Base-by-base conservation (phyloP, 2,797 vertebrate species). In the Nannoperca obscura region DNA sequence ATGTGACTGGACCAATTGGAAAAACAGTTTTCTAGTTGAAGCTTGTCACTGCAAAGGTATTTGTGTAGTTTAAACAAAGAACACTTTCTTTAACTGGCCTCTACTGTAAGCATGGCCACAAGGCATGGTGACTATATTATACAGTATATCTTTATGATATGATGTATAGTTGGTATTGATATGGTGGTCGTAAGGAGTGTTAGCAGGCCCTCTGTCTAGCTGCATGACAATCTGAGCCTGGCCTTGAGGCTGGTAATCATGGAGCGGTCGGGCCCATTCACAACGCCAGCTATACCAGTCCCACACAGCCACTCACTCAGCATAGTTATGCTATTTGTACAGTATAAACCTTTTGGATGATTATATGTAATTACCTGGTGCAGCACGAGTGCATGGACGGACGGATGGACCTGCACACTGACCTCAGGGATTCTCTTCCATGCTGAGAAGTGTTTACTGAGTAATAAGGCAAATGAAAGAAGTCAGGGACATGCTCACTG, bases 321-420 rank as follows among this genome's bases (percentile, higher is more conserved):
- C 83, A 74, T 80, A 90, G 86, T 88, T 85, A 76, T 79, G 85
- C 84, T 89, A 88, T 92, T 93, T 88, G 91, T 91, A 91, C 88
- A 91, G 90, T 81, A 87, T 89, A 94, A 93, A 94, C 88, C 91
- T 92, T 92, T 88, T 76, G 78, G 77, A 91, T 91, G 90, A 94
- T 95, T 94, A 91, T 85, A 93, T 91, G 76, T 91, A 90, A 94
- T 95, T 93, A 92, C 74, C 62, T 58, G 38, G 82, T 68, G 85
- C 76, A 86, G 81, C 77, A 54, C 63, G 82, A 76, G 70, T 61
- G 72, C 75, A 71, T 13, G 69, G 27, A 71, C 7, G 49, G 65
- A 82, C 20, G 38, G 34, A 67, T 19, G 69, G 63, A 84, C 77
- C 69, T 76, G 71, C 59, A 81, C 70, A 47, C 52, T 70, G 74